phyloP scores from a whole-genome alignment of 2,113 vertebrate genomes.

The Rhea americana region DNA sequence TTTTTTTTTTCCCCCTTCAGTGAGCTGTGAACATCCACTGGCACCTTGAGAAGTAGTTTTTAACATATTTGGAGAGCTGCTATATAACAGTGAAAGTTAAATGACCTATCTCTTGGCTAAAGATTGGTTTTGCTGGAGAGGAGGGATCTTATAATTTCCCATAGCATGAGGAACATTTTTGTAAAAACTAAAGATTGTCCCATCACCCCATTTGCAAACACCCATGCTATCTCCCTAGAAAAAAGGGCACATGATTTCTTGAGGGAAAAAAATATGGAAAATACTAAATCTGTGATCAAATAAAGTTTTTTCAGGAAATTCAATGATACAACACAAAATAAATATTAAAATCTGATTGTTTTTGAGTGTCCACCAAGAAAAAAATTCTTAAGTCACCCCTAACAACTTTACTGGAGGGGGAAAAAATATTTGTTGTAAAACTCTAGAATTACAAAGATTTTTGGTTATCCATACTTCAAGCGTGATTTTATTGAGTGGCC shows the following conservation, averaged over 20 bases:
- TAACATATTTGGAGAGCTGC: not conserved
- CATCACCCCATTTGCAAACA: not conserved
- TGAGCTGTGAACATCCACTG: not conserved
- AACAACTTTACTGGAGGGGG: not conserved
- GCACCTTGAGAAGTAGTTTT: not conserved
- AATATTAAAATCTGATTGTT: not conserved
- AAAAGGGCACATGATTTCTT: not conserved
- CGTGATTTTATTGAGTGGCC: not conserved
- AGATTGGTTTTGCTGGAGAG: not conserved
- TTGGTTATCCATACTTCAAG: not conserved
- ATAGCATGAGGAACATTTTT: not conserved
- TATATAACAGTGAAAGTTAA: not conserved
- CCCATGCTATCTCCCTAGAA: not conserved
- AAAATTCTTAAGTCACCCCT: not conserved
- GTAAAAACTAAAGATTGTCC: not conserved
- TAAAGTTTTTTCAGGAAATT: not conserved
- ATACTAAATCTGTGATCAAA: fast-evolving
- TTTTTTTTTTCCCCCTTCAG: not conserved
- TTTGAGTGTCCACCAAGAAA: not conserved
- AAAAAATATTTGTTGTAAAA: too few relatives aligned
- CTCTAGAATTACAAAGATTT: not conserved
- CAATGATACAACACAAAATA: not conserved
- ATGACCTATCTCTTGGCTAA: not conserved
- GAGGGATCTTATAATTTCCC: not conserved
- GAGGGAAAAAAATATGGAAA: not conserved